Conservation (phyloP, 2,797 vertebrate species). For the Hozukius guyotensis region DNA sequence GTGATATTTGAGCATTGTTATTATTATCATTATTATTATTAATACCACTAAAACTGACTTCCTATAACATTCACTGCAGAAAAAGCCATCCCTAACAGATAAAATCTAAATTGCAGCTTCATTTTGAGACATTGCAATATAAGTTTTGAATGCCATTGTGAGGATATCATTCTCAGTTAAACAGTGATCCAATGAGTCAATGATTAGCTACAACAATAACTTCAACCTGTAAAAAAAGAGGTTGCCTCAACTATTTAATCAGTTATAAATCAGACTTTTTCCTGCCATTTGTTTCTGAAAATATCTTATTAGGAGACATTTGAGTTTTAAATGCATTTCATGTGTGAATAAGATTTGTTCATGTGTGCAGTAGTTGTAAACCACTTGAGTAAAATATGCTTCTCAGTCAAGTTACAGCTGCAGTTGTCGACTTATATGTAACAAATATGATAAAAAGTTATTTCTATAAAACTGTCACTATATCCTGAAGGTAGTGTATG, state of each 20-base stretch:
- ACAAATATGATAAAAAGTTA: too few relatives aligned
- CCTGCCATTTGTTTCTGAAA: background rate
- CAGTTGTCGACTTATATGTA: too few relatives aligned
- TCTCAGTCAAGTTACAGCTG: too few relatives aligned
- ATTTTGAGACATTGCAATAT: background rate
- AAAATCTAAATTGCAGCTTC: background rate
- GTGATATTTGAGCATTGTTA: slow-evolving; percentile 17
- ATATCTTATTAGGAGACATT: background rate
- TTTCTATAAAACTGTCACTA: too few relatives aligned
- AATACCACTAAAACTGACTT: background rate
- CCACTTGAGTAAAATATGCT: background rate
- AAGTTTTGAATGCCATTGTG: background rate
- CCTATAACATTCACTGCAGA: background rate
- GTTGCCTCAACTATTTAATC: background rate
- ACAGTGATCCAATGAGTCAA: background rate
- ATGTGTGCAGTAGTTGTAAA: background rate
- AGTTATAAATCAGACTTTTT: background rate
- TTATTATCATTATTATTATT: background rate
- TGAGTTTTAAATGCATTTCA: background rate
- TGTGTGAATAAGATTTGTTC: background rate
- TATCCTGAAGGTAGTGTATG: too few relatives aligned
- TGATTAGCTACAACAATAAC: background rate
- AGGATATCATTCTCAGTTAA: background rate
- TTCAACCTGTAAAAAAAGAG: background rate
- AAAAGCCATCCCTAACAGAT: background rate